Conservation (phyloP, 2,888 invertebrate species). For the Seira sanloemensis region DNA sequence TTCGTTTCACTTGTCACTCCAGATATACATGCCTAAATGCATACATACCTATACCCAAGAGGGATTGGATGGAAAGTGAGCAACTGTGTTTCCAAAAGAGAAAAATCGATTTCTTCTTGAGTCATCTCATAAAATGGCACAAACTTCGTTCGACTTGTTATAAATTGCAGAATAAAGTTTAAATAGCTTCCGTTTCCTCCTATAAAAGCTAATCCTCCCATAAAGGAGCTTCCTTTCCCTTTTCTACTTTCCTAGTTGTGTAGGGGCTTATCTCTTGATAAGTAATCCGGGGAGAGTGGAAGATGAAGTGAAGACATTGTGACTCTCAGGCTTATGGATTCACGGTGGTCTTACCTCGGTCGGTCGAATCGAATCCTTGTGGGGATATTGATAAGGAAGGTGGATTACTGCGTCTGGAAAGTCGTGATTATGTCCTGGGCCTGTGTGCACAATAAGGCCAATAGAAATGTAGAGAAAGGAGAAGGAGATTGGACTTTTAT, state of each 20-base stretch:
- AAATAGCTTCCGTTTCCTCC: constrained; percentile 17
- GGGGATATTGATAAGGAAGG: background rate
- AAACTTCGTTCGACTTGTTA: background rate
- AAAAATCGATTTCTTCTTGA: background rate
- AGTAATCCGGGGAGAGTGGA: background rate
- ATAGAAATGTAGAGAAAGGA: background rate
- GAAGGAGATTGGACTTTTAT: constrained; percentile 4
- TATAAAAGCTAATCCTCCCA: constrained; percentile 16
- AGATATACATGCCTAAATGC: background rate
- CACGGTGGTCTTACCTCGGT: background rate
- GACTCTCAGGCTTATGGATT: background rate
- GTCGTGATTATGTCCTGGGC: background rate
- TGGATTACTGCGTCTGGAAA: background rate
- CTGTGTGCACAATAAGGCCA: too few species aligned
- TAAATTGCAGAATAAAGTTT: constrained; percentile 9
- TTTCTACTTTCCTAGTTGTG: background rate
- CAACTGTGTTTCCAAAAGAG: background rate
- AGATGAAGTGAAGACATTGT: background rate
- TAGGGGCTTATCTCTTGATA: background rate
- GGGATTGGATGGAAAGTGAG: background rate
- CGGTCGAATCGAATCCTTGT: background rate
- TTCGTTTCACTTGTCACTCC: constrained; percentile 3
- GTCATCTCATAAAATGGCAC: background rate
- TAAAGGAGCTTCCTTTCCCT: constrained; percentile 5
- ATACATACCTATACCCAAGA: background rate